Base-by-base conservation (phyloP, 2,113 vertebrate species). In the Machaerirhynchus nigripectus region DNA sequence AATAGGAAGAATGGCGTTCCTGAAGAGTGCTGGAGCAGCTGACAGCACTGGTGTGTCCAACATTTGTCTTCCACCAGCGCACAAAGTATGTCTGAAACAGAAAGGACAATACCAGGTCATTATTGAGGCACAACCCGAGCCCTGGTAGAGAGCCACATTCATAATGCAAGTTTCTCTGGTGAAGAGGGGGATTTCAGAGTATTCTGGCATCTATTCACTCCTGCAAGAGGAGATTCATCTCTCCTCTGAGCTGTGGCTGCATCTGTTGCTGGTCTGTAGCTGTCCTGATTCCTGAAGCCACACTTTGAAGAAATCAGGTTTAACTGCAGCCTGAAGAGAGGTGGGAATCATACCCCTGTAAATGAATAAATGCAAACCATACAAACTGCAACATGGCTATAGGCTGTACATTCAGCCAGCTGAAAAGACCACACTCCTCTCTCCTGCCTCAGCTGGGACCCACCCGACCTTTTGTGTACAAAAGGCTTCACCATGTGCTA, bases 41-140 rank as follows among this genome's bases (percentile, higher is more conserved):
- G 78, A 53, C 11, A 6, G 85, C 68, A 55, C 39, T 59, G 67
- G 26, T 24, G 47, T 55, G 42, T 67, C 47, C 73, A 93, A 60
- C 73, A 87, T 81, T 95, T 94, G 83, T 76, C 79, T 83, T 65
- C 83, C 71, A 93, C 35, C 70, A 88, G 79, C 57, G 92, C 75
- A 68, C 37, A 56, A 91, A 91, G 20, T 55, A 68, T 65, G 53
- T 85, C 61, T 81, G 65, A 93, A 89, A 82, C 24, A 84, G 78
- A 79, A 79, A 87, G 52, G 57, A 86, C 73, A 81, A 81, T 59
- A 74, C 20, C 0, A 0, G 52, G 60, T 75, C 73, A 70, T 87
- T 88, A 85, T 33, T 85, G 30, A 37, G 37, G 37, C 50, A 70
- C 27, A 82, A 55, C 47, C 46, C 53, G 9, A 73, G 40, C 20